These are phyloP conservation scores for Mirza zaza DNA, from an alignment of 2,113 vertebrate genomes.

Conservation along the genomic window DNA sequence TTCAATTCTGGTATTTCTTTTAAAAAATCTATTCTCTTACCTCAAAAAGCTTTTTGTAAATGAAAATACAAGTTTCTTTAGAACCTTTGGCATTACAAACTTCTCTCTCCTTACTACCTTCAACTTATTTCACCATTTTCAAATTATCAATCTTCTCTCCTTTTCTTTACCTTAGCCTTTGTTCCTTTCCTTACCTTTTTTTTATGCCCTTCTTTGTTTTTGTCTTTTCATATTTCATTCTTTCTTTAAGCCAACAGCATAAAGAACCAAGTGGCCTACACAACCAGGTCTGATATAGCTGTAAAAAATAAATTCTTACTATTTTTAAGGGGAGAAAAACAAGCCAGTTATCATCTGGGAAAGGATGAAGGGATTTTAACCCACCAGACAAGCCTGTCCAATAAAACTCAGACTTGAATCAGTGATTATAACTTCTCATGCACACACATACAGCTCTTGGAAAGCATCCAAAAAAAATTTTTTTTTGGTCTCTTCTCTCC, in stretches of 20 bases:
- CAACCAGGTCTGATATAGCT: constrained; percentile 62
- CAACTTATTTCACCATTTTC: background rate
- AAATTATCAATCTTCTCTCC: constrained; percentile 34
- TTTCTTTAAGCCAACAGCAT: constrained; percentile 74
- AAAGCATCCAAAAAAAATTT: constrained; percentile 72
- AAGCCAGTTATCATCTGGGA: constrained; percentile 76
- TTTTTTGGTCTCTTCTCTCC: constrained; percentile 35
- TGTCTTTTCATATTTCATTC: constrained; percentile 76
- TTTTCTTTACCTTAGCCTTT: constrained; percentile 75
- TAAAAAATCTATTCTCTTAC: background rate
- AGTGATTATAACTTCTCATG: constrained; percentile 78
- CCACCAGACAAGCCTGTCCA: constrained; percentile 80
- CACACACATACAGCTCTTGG: constrained; percentile 74
- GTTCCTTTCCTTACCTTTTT: constrained; percentile 71
- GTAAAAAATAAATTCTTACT: constrained; percentile 69
- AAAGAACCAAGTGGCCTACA: constrained; percentile 49
- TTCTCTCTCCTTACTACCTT: background rate
- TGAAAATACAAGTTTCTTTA: constrained; percentile 9
- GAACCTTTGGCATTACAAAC: background rate
- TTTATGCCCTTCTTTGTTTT: constrained; percentile 68
- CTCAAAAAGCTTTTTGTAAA: constrained; percentile 35
- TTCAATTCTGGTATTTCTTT: background rate
- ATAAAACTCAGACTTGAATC: constrained; percentile 77
- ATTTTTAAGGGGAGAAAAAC: constrained; percentile 61
- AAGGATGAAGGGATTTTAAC: constrained; percentile 66